Percentiles rank a stretch among this genome's conserved stretches.
phyloP scores from a whole-genome alignment of 1,140 invertebrate species.

The Homarus americanus region DNA sequence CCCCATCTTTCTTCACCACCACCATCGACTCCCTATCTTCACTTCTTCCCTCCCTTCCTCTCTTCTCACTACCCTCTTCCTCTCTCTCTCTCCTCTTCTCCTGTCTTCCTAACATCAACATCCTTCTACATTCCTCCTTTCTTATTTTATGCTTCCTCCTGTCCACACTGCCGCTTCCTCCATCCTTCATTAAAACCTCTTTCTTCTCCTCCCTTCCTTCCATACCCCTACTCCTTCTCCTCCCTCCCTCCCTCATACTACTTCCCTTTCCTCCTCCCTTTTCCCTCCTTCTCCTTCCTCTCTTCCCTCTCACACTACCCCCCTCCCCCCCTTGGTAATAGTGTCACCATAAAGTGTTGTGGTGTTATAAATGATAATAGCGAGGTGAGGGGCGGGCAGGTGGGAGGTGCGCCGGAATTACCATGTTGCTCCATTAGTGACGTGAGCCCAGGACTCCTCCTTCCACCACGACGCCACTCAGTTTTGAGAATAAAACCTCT shows the following conservation, averaged over 20 bases:
- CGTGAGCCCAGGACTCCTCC: slow-evolving; percentile 32
- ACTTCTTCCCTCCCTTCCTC: neutral
- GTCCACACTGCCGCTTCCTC: neutral
- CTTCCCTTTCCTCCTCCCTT: neutral
- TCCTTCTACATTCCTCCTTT: neutral
- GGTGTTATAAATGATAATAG: slow-evolving; percentile 58
- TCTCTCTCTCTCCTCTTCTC: neutral
- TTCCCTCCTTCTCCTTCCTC: neutral
- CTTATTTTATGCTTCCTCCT: neutral
- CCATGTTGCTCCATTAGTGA: slow-evolving; percentile 49
- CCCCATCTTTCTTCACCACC: too few relatives aligned
- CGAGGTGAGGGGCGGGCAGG: slow-evolving; percentile 41
- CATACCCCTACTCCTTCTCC: neutral
- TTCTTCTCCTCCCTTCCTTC: neutral
- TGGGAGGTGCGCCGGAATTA: slow-evolving; percentile 57
- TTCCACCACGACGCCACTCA: neutral
- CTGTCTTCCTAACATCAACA: neutral
- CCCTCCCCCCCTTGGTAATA: neutral
- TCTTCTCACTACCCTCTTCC: neutral
- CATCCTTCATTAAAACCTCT: neutral
- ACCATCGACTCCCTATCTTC: neutral
- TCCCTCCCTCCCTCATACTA: neutral
- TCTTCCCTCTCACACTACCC: neutral
- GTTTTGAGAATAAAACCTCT: slow-evolving; percentile 1
- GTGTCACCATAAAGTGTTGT: slow-evolving; percentile 44